Conservation (phyloP, 2,888 invertebrate species). For the Drosophila quinaria region DNA sequence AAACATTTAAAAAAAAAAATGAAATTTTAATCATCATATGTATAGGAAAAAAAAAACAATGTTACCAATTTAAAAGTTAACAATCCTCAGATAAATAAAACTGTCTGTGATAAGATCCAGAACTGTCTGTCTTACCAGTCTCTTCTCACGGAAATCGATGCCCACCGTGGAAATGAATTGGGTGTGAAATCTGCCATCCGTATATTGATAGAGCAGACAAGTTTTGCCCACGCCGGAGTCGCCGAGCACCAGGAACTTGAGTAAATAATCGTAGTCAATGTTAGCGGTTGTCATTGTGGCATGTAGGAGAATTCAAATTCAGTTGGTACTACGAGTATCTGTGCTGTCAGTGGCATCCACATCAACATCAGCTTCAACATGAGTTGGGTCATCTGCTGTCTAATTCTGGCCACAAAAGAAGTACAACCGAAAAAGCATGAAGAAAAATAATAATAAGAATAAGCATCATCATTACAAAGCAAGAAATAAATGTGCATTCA, state of each 20-base stretch:
- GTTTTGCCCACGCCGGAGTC: conserved; percentile 99
- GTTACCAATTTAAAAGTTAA: too few species aligned
- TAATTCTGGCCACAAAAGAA: neutral
- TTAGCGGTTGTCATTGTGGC: conserved; percentile 67
- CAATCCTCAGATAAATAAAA: too few species aligned
- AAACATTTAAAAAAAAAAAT: too few species aligned
- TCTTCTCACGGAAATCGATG: conserved; percentile 98
- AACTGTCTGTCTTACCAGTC: conserved; percentile 89
- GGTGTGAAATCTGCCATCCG: conserved; percentile 95
- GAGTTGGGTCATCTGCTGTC: conserved; percentile 25
- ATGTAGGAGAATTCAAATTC: neutral
- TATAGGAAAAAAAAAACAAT: too few species aligned
- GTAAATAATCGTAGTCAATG: conserved; percentile 85
- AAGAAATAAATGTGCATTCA: neutral
- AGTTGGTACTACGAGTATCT: neutral
- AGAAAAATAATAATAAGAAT: neutral
- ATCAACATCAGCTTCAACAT: conserved; percentile 25
- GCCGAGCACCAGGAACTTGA: conserved; percentile 94
- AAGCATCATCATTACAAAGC: neutral
- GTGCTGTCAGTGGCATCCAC: conserved; percentile 24
- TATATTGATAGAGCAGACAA: conserved; percentile 97
- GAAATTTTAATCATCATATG: too few species aligned
- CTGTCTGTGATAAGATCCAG: neutral
- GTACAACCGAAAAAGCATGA: too few species aligned
- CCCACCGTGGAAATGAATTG: conserved; percentile 98